Conservation (phyloP, 2,797 vertebrate species). For the Melanotaenia boesemani region DNA sequence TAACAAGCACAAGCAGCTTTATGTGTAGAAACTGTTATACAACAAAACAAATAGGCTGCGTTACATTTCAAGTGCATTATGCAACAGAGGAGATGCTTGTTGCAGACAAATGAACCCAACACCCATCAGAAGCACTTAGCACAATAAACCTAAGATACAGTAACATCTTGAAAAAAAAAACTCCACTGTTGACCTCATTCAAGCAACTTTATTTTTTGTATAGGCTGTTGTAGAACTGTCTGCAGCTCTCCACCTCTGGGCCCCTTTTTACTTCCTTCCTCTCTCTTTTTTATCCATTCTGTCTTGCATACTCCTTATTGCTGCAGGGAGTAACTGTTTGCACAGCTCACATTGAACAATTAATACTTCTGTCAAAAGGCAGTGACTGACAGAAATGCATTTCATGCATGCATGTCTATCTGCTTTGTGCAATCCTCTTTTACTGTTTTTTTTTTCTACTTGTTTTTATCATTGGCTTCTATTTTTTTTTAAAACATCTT, state of each 20-base stretch:
- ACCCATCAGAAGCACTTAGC: conserved; percentile 29
- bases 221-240: conserved; percentile 5
- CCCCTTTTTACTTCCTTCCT: conserved; percentile 34
- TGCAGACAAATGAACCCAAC: conserved; percentile 22
- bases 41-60: conserved; percentile 13
- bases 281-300: conserved; percentile 24
- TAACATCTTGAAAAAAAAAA: conserved; percentile 31
- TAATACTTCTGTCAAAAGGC: conserved; percentile 52
- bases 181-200: conserved; percentile 22
- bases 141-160: conserved; percentile 32
- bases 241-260: conserved; percentile 54
- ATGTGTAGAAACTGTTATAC: conserved; percentile 22
- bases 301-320: conserved; percentile 13
- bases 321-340: conserved; percentile 14
- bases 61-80: conserved; percentile 58
- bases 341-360: conserved; percentile 40
- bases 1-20: conserved; percentile 20
- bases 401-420: too few relatives aligned
- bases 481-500: conserved; percentile 7
- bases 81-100: conserved; percentile 40
- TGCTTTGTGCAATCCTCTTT: conserved; percentile 9
- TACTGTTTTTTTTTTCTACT: neutral
- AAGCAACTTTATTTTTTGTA: conserved; percentile 18
- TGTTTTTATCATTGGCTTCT: conserved; percentile 9
- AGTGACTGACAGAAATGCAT: conserved; percentile 23